Base-by-base conservation (phyloP, 2,113 vertebrate species). In the Leucosticte australis region DNA sequence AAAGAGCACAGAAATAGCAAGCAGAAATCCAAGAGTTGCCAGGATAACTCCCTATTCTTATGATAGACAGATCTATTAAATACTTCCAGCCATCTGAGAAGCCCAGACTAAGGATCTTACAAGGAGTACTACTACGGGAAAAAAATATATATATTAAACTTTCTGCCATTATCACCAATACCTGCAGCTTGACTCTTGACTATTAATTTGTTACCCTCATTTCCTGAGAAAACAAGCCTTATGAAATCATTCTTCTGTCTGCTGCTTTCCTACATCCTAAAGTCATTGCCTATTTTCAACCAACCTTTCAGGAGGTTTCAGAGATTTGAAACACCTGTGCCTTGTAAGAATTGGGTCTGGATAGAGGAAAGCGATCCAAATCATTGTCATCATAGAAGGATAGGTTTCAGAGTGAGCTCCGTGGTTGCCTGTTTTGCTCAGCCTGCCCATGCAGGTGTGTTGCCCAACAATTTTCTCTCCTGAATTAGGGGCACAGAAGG, bases 181-280 rank as follows among this genome's bases (percentile, higher is more conserved):
- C 31, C 27, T 90, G 50, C 14, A 89, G 33, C 30, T 80, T 75
- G 33, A 41, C 7, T 90, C 16, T n/a, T 9, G 2, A 31, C 70
- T 90, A 50, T 88, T 88, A 71, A 87, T 93, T 90, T 90, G 55
- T 68, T 81, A 44, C 18, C n/a, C 15, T 84, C 4, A n/a, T 84
- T 94, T 93, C 71, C 56, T n/a, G 33, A 90, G 68, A 71, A 94
- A 93, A 86, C 14, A 83, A 93, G 10, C 42, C 18, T 74, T 83
- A 67, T 55, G 39, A 92, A 93, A 74, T 33, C 39, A 3, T 67
- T 21, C 12, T 74, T 83, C 46, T 86, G 46, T 33, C 37, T 62
- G 21, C 39, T 69, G 26, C 41, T 94, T 95, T 56, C 46, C 33
- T 35, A 42, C 19, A 7, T 70, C 63, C 35, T 77, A 22, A 80